phyloP scores from a whole-genome alignment of 2,113 vertebrate genomes.

The Tetraodon nigroviridis region DNA sequence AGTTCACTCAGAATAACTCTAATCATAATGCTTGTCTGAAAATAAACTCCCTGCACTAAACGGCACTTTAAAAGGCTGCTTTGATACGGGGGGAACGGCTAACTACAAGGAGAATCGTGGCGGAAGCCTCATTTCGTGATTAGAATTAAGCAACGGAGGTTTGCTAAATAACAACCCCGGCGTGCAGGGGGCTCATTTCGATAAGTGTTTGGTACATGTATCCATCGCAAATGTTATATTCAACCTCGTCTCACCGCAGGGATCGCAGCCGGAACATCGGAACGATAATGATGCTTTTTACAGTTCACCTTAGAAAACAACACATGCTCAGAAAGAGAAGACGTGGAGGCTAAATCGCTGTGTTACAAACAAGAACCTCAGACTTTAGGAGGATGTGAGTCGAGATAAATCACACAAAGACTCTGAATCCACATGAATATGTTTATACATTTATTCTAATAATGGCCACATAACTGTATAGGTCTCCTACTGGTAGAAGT shows the following conservation, averaged over 20 bases:
- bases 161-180: slow-evolving; percentile 19
- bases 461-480: too few species aligned
- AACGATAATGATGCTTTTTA: slow-evolving; percentile 16
- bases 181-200: slow-evolving; percentile 1
- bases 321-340: background rate
- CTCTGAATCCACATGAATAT: too few species aligned
- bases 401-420: background rate
- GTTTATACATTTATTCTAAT: too few species aligned
- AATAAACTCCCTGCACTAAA: slow-evolving; percentile 10
- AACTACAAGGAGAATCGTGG: background rate
- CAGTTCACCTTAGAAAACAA: background rate
- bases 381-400: slow-evolving; percentile 14
- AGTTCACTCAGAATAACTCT: slow-evolving; percentile 18
- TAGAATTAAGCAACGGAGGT: slow-evolving; percentile 43
- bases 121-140: slow-evolving; percentile 36
- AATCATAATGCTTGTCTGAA: slow-evolving; percentile 9
- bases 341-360: background rate
- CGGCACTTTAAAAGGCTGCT: slow-evolving; percentile 12
- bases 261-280: slow-evolving; percentile 16
- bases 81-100: slow-evolving; percentile 27
- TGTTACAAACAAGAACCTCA: background rate
- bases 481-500: too few species aligned
- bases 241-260: slow-evolving; percentile 2
- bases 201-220: slow-evolving; percentile 4
- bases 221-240: slow-evolving; percentile 9